Conservation (phyloP, 2,888 invertebrate genomes). For the Linyphia triangularis region DNA sequence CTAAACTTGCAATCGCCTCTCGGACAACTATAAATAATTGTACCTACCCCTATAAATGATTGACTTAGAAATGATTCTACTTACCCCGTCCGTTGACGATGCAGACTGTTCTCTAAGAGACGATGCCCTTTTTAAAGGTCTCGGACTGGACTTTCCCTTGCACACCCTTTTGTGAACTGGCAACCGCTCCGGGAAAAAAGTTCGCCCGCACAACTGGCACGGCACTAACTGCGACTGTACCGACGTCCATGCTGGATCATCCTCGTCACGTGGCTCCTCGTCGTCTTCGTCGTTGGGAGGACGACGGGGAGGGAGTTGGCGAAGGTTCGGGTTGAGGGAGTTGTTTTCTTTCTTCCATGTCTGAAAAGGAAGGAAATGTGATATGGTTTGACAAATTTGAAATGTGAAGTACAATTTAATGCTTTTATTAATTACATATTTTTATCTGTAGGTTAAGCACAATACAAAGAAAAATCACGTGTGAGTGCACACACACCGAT, state of each 20-base stretch:
- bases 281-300: conserved; percentile 8
- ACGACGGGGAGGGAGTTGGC: conserved; percentile 77
- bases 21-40: too few relatives aligned
- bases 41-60: too few relatives aligned
- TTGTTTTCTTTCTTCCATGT: conserved; percentile 83
- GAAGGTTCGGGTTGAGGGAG: conserved; percentile 82
- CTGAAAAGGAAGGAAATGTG: conserved; percentile 75
- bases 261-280: conserved; percentile 78
- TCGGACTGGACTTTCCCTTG: conserved; percentile 73
- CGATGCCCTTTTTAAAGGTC: conserved; percentile 51
- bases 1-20: too few relatives aligned
- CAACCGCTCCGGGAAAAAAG: conserved; percentile 85
- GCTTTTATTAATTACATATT: too few relatives aligned
- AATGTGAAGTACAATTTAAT: too few relatives aligned
- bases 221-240: conserved; percentile 83
- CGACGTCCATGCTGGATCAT: conserved; percentile 83
- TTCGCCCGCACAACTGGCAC: conserved; percentile 85
- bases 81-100: conserved; percentile 50
- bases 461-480: too few relatives aligned
- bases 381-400: too few relatives aligned
- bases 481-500: too few relatives aligned
- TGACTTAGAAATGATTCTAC: too few relatives aligned
- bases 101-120: conserved; percentile 62
- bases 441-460: too few relatives aligned
- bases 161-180: conserved; percentile 84